Conservation (phyloP, 2,797 vertebrate species). For the Artibeus lituratus region DNA sequence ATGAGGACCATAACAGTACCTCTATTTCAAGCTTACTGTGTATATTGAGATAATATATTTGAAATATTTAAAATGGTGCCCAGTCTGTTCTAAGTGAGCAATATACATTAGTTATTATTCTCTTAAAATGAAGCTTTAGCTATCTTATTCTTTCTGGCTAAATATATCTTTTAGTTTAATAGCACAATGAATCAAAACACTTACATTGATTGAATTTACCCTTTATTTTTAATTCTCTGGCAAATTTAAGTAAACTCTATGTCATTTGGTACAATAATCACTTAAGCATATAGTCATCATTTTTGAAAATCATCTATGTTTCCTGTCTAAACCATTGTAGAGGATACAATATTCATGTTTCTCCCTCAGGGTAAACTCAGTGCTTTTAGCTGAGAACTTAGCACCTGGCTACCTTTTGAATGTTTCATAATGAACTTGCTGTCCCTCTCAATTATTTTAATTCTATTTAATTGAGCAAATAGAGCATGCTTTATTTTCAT, state of each 20-base stretch:
- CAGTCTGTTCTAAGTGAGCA: not conserved
- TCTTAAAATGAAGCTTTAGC: not conserved
- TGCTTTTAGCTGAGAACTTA: not conserved
- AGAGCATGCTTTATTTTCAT: not conserved
- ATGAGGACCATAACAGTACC: not conserved
- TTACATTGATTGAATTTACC: not conserved
- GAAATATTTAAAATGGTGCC: not conserved
- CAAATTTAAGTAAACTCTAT: not conserved
- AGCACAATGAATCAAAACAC: not conserved
- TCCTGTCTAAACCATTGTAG: not conserved
- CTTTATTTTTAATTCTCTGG: not conserved
- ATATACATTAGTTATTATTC: not conserved
- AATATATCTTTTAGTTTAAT: not conserved
- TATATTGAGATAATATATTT: not conserved
- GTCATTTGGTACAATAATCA: not conserved
- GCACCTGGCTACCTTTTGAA: not conserved
- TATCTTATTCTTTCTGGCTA: not conserved
- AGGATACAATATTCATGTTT: not conserved
- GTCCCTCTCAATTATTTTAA: not conserved
- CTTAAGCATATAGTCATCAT: not conserved
- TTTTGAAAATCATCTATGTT: not conserved
- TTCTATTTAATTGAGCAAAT: not conserved
- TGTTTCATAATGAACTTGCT: not conserved
- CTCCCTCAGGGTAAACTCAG: not conserved
- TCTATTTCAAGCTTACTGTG: not conserved